Evolutionary conservation across 2,113 vertebrate species (phyloP), one percentile per base, ranked within the genome.

Genomic region (Myanophis thanlyinensis): DNA sequence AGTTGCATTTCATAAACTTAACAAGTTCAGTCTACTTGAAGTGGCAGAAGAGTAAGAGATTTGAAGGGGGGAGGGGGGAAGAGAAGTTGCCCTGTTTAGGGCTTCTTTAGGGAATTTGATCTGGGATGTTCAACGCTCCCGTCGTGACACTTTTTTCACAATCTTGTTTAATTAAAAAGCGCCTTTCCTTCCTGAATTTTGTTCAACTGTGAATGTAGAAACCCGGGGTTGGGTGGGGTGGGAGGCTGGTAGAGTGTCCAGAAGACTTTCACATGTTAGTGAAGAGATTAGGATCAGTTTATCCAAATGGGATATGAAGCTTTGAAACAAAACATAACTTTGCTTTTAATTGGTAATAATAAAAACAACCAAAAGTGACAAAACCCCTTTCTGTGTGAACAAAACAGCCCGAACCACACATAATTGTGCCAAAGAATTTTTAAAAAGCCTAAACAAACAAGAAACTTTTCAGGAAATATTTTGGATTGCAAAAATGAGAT

Each of bases 371-470:
- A 90, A 94, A 97, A 97, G 96, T 94, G 93, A 95, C 95, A 94
- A 93, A 94, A 47, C 46, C 52, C 95, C 95, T 97, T 95, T 97
- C 96, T 96, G 95, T 93, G 94, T 92, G 94, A 96, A 96, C 95
- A 59, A 97, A 97, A 96, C 96, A 97, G 96, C 97, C 97, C 97
- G 92, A 97, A 97, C 92, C 94, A 94, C 95, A 97, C 96, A 95
- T 93, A 91, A 97, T 97, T 98, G 99, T 99, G 99, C 98, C 99
- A 99, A 99, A 98, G 98, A 98, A 98, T 95, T 98, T 93, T 97
- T 96, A 94, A 94, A 93, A 95, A 94, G 92, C 25, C 90, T 54
- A 91, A 91, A 91, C n/a, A 54, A 87, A 40, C 27, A 90, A 95
- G 95, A 96, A 94, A 96, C 95, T 97, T 96, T 97, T 97, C 97